These are phyloP conservation scores for human (Homo sapiens) DNA, from an alignment of 2,113 vertebrate species.

Conservation along the genomic window GRCh38 chr11:69091501-69092000, in stretches of 20 bases:
- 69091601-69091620: not conserved
- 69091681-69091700: not conserved
- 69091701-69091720: not conserved
- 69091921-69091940: not conserved
- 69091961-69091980: not conserved
- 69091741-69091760: not conserved
- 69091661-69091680: no score
- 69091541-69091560: not conserved
- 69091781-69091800: not conserved
- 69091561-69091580: no score
- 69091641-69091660: not conserved
- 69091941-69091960: not conserved
- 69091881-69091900: fast-evolving
- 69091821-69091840: not conserved
- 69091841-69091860: no score
- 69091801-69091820: not conserved
- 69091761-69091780: not conserved
- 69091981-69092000: not conserved
- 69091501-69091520: fast-evolving
- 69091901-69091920: not conserved
- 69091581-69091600: not conserved
- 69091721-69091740: fast-evolving
- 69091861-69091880: not conserved
- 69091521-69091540: not conserved
- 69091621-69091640: not conserved